Conservation (phyloP, 2,113 vertebrate genomes). For the Vidua chalybeata region DNA sequence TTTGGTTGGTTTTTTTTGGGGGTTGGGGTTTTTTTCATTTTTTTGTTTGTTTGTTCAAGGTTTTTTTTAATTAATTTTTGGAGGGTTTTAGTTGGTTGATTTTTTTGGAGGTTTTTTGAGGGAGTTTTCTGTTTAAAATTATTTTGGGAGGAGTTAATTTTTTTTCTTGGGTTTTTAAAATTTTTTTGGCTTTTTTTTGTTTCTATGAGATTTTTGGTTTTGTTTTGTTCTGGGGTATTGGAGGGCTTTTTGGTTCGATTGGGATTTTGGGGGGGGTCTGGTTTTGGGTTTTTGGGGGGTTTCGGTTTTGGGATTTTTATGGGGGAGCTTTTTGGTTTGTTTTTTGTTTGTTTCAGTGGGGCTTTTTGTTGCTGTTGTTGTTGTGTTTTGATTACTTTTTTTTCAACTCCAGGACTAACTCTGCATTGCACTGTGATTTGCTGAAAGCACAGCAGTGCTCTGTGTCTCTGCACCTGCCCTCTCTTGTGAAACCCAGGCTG, state of each 20-base stretch:
- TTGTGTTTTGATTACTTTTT: neutral
- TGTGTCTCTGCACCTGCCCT: neutral
- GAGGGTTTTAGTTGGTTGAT: neutral
- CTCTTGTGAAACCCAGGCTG: neutral
- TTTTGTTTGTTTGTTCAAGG: rapidly evolving
- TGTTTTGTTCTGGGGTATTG: neutral
- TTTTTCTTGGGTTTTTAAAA: neutral
- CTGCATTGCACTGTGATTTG: neutral
- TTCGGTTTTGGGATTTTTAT: neutral
- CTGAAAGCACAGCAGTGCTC: neutral
- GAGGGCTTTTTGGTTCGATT: neutral
- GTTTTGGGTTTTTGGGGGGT: neutral
- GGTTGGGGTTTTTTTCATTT: neutral
- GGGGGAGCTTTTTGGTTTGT: neutral
- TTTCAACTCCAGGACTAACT: neutral
- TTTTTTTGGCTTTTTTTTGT: too few species aligned
- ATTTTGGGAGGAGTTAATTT: neutral
- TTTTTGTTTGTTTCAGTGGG: neutral
- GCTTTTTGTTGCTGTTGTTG: too few species aligned
- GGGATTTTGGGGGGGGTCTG: neutral
- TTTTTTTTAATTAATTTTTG: neutral
- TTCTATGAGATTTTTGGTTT: neutral
- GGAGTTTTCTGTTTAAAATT: neutral
- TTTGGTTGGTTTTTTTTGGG: too few species aligned
- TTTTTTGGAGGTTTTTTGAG: neutral